These are phyloP conservation scores for Drosophila prosaltans DNA, from an alignment of 1,140 invertebrate genomes.

Conservation along the genomic window DNA sequence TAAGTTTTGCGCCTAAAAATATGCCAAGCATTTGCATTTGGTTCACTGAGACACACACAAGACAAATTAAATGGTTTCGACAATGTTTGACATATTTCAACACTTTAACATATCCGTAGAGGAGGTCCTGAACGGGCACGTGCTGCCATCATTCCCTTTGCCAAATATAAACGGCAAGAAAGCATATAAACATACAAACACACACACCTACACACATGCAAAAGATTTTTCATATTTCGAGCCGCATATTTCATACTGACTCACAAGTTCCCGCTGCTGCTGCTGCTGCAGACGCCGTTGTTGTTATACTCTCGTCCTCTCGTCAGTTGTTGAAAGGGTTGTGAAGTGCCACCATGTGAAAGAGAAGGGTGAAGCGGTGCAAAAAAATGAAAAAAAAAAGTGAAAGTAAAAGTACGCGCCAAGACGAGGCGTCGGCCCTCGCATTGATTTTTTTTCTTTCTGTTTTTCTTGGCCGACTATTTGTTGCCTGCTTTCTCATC, in stretches of 20 bases:
- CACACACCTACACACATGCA: conserved; percentile 19
- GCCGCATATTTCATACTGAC: conserved; percentile 66
- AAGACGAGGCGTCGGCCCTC: conserved; percentile 37
- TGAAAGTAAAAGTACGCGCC: conserved; percentile 63
- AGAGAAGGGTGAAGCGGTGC: conserved; percentile 15
- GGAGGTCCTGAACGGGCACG: conserved; percentile 30
- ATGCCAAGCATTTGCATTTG: conserved; percentile 70
- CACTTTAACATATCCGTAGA: conserved; percentile 55
- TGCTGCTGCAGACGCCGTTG: conserved; percentile 27
- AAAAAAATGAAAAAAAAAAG: neutral
- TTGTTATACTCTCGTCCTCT: conserved; percentile 7
- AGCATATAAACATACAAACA: conserved; percentile 39
- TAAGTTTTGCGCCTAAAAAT: conserved; percentile 66
- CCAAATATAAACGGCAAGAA: conserved; percentile 13
- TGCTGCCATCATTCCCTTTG: conserved; percentile 20
- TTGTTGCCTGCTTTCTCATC: conserved; percentile 28
- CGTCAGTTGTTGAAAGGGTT: conserved; percentile 69
- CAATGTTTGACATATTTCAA: conserved; percentile 79
- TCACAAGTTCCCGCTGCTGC: conserved; percentile 1
- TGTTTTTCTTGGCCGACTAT: conserved; percentile 27
- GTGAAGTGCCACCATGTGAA: conserved; percentile 39
- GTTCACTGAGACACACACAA: conserved; percentile 32
- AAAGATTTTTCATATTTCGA: conserved; percentile 75
- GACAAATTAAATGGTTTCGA: conserved; percentile 76
- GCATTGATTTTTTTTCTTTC: conserved; percentile 69